Evolutionary conservation across 1,140 invertebrate genomes (phyloP).

Genomic region (Drosophila novamexicana): DNA sequence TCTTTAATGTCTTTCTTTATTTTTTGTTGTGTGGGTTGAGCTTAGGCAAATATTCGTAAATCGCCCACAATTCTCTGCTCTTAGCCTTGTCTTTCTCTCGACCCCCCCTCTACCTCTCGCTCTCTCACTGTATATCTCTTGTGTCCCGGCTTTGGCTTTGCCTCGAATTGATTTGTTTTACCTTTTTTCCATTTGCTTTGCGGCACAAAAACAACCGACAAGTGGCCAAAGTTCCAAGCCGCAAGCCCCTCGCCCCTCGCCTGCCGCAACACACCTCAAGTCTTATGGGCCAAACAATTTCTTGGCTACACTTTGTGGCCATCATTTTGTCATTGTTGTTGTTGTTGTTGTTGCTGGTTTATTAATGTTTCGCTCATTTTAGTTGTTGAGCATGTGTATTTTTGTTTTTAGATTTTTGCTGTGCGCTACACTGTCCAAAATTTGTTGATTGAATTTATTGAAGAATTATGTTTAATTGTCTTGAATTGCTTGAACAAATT

Average conservation of each 20-base stretch:
- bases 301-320: constrained; percentile 55
- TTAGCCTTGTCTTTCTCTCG: constrained; percentile 4
- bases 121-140: neutral
- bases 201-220: constrained; percentile 25
- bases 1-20: neutral
- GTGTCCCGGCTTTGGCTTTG: constrained; percentile 24
- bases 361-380: constrained; percentile 54
- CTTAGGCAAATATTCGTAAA: constrained; percentile 57
- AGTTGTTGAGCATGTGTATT: constrained; percentile 45
- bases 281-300: constrained; percentile 38
- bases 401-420: constrained; percentile 49
- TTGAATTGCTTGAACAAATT: neutral
- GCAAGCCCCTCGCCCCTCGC: neutral
- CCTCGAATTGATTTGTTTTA: constrained; percentile 69
- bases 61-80: constrained; percentile 54
- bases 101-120: neutral
- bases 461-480: neutral
- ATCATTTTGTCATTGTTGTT: constrained; percentile 13
- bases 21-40: constrained; percentile 37
- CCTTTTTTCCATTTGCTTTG: constrained; percentile 35
- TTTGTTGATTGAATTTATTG: neutral
- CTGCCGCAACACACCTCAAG: neutral
- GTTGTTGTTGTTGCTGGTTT: constrained; percentile 43
- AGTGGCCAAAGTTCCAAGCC: constrained; percentile 28
- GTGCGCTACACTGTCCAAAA: constrained; percentile 50